Conservation (phyloP, 2,113 vertebrate genomes). For the Siniperca knerii region DNA sequence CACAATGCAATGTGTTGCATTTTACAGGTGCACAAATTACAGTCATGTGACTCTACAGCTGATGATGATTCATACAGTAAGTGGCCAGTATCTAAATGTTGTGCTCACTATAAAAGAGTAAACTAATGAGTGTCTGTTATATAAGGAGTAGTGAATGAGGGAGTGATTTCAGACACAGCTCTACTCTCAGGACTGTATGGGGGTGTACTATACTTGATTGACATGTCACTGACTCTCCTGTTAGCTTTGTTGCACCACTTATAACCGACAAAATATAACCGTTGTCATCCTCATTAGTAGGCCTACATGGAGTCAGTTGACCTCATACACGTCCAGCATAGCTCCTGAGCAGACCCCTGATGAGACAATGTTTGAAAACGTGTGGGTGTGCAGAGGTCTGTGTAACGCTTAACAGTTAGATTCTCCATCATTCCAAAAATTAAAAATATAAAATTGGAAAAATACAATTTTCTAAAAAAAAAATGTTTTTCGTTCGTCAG, state of each 20-base stretch:
- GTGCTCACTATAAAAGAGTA: neutral
- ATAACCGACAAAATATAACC: too few relatives aligned
- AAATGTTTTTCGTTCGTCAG: too few relatives aligned
- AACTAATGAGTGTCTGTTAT: neutral
- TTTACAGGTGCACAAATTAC: neutral
- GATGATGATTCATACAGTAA: neutral
- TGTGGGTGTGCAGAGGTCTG: neutral
- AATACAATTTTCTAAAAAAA: too few relatives aligned
- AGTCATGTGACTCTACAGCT: neutral
- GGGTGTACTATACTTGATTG: neutral
- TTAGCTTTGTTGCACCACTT: constrained; percentile 19
- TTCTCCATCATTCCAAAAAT: too few relatives aligned
- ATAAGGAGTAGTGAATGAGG: neutral
- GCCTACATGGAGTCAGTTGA: neutral
- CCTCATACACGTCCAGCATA: neutral
- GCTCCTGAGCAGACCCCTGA: neutral
- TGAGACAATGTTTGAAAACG: neutral
- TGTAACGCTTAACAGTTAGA: too few relatives aligned
- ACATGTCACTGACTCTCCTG: neutral
- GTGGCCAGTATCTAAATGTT: neutral
- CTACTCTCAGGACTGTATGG: neutral
- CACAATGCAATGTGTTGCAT: neutral
- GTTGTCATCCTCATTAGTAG: neutral
- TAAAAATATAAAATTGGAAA: too few relatives aligned
- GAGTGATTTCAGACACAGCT: neutral